Evolutionary conservation across 1,140 invertebrate species (phyloP).

Genomic region (Linepithema humile): DNA sequence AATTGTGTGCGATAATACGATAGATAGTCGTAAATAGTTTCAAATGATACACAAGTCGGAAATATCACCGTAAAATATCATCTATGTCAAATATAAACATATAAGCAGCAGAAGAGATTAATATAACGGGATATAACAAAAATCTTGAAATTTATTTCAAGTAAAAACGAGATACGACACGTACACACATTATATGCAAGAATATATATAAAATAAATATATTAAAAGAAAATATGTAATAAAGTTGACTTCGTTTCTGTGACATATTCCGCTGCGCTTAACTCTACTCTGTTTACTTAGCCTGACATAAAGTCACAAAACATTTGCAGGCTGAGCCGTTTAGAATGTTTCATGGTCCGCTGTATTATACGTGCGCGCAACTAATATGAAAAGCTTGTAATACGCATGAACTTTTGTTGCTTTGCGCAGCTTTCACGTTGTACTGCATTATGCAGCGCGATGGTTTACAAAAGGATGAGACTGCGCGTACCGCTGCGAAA

Average conservation of each 20-base stretch:
- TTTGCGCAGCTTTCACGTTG: slow-evolving; percentile 13
- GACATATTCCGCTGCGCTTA: background rate
- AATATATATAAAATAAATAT: too few relatives aligned
- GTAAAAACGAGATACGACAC: too few relatives aligned
- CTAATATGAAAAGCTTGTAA: slow-evolving; percentile 51
- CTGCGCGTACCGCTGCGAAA: background rate
- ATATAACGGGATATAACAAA: too few relatives aligned
- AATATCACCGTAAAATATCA: too few relatives aligned
- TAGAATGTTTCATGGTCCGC: slow-evolving; percentile 10
- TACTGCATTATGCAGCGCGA: slow-evolving; percentile 1
- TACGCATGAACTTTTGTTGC: slow-evolving; percentile 16
- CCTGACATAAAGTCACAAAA: background rate
- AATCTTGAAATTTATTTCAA: too few relatives aligned
- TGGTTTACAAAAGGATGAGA: slow-evolving; percentile 9
- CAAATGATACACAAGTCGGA: too few relatives aligned
- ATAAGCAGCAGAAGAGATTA: too few relatives aligned
- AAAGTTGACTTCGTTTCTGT: background rate
- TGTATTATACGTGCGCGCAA: background rate
- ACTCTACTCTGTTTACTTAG: background rate
- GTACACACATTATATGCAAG: too few relatives aligned
- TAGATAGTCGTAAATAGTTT: background rate
- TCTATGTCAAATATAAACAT: too few relatives aligned
- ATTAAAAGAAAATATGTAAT: background rate
- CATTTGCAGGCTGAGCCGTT: slow-evolving; percentile 6
- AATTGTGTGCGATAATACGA: background rate